Percentiles rank a stretch among this genome's conserved stretches.
phyloP scores from a whole-genome alignment of 2,888 invertebrate genomes.

The Idaea biselata region DNA sequence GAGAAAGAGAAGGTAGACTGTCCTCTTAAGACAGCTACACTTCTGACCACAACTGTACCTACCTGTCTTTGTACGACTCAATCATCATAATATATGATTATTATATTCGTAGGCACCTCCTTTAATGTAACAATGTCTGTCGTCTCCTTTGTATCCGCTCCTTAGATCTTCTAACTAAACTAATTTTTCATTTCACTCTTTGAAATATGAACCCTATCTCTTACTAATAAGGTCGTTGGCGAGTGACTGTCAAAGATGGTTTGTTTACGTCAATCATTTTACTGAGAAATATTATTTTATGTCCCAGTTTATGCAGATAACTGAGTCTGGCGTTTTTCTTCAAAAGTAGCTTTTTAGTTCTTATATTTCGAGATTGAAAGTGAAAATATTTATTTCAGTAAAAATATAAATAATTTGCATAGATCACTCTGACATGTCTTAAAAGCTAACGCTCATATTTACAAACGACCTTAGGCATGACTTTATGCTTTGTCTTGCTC shows the following conservation, averaged over 20 bases:
- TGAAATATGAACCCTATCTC: conserved; percentile 14
- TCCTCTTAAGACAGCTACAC: not conserved
- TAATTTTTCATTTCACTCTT: conserved; percentile 6
- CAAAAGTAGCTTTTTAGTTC: no score
- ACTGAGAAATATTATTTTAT: not conserved
- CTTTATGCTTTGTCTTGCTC: no score
- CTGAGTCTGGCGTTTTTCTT: not conserved
- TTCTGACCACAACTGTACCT: not conserved
- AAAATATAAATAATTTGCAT: no score
- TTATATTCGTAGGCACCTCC: conserved; percentile 24
- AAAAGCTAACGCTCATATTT: no score
- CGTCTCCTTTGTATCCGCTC: conserved; percentile 38
- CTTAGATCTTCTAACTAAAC: conserved; percentile 45
- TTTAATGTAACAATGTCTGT: conserved; percentile 50
- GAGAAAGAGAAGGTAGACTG: no score
- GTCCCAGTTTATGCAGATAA: not conserved
- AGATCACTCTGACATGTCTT: no score
- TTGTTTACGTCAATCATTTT: not conserved
- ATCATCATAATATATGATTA: not conserved
- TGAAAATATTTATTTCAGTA: no score
- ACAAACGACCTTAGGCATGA: no score
- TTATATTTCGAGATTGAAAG: not conserved
- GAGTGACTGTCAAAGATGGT: not conserved
- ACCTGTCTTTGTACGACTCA: not conserved
- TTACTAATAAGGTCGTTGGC: not conserved